Evolutionary conservation across 1,140 invertebrate genomes (phyloP).

Genomic region (Bactericera cockerelli): DNA sequence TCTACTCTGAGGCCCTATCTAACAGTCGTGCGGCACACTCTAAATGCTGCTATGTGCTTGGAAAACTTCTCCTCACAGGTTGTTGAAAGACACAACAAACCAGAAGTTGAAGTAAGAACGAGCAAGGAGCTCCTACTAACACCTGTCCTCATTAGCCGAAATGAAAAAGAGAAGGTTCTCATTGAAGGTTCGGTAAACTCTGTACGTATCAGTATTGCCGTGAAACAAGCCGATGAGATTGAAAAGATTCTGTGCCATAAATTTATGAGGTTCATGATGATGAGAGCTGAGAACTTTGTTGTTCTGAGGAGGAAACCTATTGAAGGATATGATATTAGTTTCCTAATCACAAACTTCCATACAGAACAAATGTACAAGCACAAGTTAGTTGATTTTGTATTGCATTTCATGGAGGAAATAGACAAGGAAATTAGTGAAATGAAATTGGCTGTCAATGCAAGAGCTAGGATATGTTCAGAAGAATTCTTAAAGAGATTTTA

Average conservation of each 20-base stretch:
- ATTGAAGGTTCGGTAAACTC: conserved; percentile 89
- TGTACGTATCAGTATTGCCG: conserved; percentile 82
- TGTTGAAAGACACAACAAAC: conserved; percentile 98
- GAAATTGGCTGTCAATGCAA: conserved; percentile 95
- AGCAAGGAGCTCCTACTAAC: conserved; percentile 91
- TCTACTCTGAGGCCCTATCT: conserved; percentile 94
- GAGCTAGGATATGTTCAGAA: conserved; percentile 95
- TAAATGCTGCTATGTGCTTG: conserved; percentile 96
- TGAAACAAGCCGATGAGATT: conserved; percentile 95
- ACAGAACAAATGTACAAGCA: conserved; percentile 99
- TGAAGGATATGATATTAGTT: conserved; percentile 97
- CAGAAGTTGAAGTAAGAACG: conserved; percentile 92
- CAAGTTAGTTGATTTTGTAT: conserved; percentile 98
- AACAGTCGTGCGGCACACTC: conserved; percentile 86
- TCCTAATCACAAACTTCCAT: conserved; percentile 98
- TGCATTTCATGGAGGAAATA: conserved; percentile 99
- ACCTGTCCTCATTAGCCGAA: conserved; percentile 90
- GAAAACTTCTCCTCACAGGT: conserved; percentile 98
- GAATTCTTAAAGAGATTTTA: conserved; percentile 77
- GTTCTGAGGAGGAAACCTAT: conserved; percentile 91
- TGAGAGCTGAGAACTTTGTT: conserved; percentile 97
- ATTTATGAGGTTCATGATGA: conserved; percentile 99
- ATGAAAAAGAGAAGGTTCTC: conserved; percentile 94
- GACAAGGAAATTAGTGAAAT: conserved; percentile 99
- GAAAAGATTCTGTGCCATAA: conserved; percentile 99